These are phyloP conservation scores for Watsonalla binaria DNA, from an alignment of 2,888 invertebrate genomes.

Conservation along the genomic window DNA sequence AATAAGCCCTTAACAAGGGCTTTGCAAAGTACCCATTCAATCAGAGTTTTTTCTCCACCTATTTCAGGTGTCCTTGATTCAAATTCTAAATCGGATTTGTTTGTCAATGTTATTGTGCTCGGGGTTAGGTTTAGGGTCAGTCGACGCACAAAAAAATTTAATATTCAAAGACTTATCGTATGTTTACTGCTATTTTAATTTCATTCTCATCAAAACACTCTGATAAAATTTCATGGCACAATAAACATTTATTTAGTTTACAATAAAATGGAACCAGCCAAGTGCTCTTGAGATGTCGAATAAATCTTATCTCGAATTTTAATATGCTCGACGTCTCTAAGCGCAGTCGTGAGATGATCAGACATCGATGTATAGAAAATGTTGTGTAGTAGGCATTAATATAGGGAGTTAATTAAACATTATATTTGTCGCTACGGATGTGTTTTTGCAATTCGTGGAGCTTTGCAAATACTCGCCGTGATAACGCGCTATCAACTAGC, in stretches of 20 bases:
- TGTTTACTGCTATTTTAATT: constrained; percentile 54
- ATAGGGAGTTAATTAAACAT: neutral
- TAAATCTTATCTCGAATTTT: constrained; percentile 15
- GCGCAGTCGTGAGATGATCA: constrained; percentile 7
- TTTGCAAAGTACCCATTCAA: constrained; percentile 59
- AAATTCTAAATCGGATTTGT: constrained; percentile 62
- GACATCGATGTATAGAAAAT: neutral
- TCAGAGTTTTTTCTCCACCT: constrained; percentile 58
- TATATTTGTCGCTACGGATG: neutral
- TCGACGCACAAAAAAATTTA: constrained; percentile 41
- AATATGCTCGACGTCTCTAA: constrained; percentile 10
- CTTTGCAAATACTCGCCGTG: constrained; percentile 22
- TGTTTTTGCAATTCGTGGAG: constrained; percentile 23
- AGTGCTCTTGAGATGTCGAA: constrained; percentile 7
- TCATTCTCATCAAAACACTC: constrained; percentile 39
- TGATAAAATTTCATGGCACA: constrained; percentile 56
- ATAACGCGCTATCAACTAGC: constrained; percentile 13
- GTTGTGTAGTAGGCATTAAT: neutral
- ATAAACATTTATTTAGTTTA: constrained; percentile 46
- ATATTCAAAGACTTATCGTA: constrained; percentile 60
- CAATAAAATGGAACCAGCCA: constrained; percentile 18
- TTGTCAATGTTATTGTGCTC: constrained; percentile 58
- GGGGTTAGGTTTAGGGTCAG: constrained; percentile 58
- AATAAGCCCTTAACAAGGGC: constrained; percentile 70
- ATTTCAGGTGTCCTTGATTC: constrained; percentile 72